Evolutionary conservation across 2,888 invertebrate species (phyloP).

Genomic region (Chloromyia formosa): DNA sequence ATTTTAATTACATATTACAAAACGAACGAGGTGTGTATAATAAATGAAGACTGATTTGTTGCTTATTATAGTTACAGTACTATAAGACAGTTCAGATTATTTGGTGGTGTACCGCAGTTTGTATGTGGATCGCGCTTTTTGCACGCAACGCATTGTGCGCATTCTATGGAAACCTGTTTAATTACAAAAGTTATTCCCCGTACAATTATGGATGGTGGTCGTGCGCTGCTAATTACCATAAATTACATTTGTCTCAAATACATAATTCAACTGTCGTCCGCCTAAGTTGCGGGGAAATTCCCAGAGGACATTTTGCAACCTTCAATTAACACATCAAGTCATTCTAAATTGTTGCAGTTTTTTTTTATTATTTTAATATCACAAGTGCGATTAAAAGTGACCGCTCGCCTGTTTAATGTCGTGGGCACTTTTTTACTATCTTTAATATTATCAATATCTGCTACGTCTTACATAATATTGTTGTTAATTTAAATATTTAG

Average conservation of each 20-base stretch:
- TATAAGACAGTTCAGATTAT: too few relatives aligned
- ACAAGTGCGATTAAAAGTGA: not conserved
- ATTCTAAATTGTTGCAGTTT: not conserved
- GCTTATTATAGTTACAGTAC: too few relatives aligned
- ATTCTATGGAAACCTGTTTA: not conserved
- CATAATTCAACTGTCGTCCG: not conserved
- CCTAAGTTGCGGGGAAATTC: constrained; percentile 24
- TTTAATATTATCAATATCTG: too few relatives aligned
- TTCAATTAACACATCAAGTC: constrained; percentile 15
- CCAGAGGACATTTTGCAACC: constrained; percentile 11
- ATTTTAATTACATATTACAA: not conserved
- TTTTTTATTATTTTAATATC: not conserved
- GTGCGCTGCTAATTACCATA: too few relatives aligned
- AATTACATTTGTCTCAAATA: too few relatives aligned
- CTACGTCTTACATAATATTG: too few relatives aligned
- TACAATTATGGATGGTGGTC: too few relatives aligned
- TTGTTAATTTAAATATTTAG: too few relatives aligned
- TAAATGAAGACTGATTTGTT: not conserved
- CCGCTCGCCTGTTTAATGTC: not conserved
- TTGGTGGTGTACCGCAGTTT: not conserved
- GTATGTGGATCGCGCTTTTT: not conserved
- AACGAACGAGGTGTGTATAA: constrained; percentile 19
- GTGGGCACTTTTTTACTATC: too few relatives aligned
- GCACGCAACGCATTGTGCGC: not conserved
- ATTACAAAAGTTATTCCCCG: not conserved